Base-by-base conservation (phyloP, 1,140 invertebrate genomes). In the Halyomorpha halys region DNA sequence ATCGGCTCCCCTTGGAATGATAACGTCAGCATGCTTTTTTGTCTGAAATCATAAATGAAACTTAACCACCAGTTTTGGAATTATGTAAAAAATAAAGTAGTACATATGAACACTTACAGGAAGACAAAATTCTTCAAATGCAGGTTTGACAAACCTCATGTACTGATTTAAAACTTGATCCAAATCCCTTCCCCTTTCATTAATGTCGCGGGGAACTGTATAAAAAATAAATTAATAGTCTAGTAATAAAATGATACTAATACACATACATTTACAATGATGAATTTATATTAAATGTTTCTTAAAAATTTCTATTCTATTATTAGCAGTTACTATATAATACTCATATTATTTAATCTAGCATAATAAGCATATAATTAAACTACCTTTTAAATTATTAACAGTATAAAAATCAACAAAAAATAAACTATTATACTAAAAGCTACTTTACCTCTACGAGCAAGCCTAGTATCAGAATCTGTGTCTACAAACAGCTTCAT, bases 401-500 rank as follows among this genome's bases (percentile, higher is more conserved):
- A 39, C 4, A 39, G 6, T 8, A 39, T 39, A 13, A 39, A 13
- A 39, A 39, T 39, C 1, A 39, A 13, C 1, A 11, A 6, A 39
- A 39, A 39, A 39, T 39, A 11, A 39, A 13, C 34, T 13, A 39
- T 8, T 39, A 6, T 39, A 39, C 34, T 39, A 39, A 39, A 39
- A 39, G 34, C 34, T 39, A 39, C 34, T 18, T 72, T 75, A 97
- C 93, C 93, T 86, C 96, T 82, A 71, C 96, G 82, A 2, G 94
- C 91, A 18, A 99, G 78, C 70, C 97, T 81, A 0, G 94, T 99
- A 74, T 99, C 97, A 0, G 96, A 94, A 79, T 99, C 96, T 0
- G 95, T 98, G 72, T 99, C 97, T 23, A 99, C 97, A 80, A 99
- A 99, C 11, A 99, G 78, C 76, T 98, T 98, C 93, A 99, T 97